Conservation (phyloP, 2,797 vertebrate genomes). For the Enteromius unitaeniatus region DNA sequence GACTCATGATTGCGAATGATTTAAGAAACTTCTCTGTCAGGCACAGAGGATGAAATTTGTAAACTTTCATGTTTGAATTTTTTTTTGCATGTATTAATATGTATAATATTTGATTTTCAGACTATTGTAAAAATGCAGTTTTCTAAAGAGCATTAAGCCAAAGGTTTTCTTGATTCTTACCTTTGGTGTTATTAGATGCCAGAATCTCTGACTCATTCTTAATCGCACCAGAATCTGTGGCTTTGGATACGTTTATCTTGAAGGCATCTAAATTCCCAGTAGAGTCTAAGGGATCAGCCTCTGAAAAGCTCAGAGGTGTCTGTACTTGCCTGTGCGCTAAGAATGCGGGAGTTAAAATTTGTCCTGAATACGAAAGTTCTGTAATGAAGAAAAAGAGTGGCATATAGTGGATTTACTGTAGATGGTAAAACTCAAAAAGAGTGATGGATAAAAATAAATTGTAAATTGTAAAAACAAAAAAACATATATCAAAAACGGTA, state of each 20-base stretch:
- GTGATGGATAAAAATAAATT: too few relatives aligned
- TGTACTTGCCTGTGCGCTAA: slow-evolving; percentile 25
- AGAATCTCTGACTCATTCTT: slow-evolving; percentile 4
- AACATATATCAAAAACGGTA: neutral
- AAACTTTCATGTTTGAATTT: neutral
- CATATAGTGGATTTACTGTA: neutral
- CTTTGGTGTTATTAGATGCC: neutral
- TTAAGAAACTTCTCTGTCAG: neutral
- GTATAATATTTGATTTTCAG: neutral
- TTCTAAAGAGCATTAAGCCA: neutral
- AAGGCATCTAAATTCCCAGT: slow-evolving; percentile 32
- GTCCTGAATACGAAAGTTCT: slow-evolving; percentile 50
- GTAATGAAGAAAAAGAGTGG: neutral
- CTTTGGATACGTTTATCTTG: neutral
- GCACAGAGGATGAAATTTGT: slow-evolving; percentile 14
- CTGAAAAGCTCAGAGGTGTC: slow-evolving; percentile 30
- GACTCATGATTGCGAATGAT: neutral
- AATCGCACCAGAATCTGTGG: neutral
- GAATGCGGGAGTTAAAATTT: slow-evolving; percentile 53
- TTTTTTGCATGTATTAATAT: neutral
- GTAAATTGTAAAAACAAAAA: too few relatives aligned
- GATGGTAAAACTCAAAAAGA: neutral
- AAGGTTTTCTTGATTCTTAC: neutral
- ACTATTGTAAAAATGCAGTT: neutral
- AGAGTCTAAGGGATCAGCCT: slow-evolving; percentile 1